These are phyloP conservation scores for Eptatretus atami DNA, from an alignment of 2,797 vertebrate species.

Conservation along the genomic window DNA sequence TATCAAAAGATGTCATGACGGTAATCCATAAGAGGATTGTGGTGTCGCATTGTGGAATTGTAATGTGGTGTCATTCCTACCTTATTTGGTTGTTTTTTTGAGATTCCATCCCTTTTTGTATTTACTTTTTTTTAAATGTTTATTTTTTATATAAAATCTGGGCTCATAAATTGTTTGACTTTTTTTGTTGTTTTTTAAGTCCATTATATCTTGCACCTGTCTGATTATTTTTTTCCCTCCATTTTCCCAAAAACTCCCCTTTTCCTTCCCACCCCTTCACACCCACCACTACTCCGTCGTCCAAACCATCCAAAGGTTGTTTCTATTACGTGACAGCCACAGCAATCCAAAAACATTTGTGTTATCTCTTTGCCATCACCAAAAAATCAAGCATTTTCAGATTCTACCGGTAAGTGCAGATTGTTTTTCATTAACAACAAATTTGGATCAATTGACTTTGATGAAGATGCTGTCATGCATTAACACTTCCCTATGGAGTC, in stretches of 20 bases:
- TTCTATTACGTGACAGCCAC: constrained; percentile 84
- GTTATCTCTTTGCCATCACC: constrained; percentile 57
- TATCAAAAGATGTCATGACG: too few relatives aligned
- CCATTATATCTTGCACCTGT: not conserved
- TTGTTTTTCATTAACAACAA: not conserved
- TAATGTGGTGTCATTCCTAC: too few relatives aligned
- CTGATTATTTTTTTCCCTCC: not conserved
- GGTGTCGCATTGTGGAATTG: too few relatives aligned
- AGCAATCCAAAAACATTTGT: constrained; percentile 87
- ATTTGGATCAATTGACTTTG: too few relatives aligned
- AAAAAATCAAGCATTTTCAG: constrained; percentile 93
- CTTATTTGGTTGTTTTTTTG: too few relatives aligned
- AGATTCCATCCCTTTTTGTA: too few relatives aligned
- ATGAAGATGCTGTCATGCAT: too few relatives aligned
- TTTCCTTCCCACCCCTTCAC: not conserved
- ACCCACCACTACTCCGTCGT: constrained; percentile 6
- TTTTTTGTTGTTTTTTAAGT: not conserved
- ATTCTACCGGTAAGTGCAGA: constrained; percentile 58
- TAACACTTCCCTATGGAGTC: too few relatives aligned
- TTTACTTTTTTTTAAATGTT: too few relatives aligned
- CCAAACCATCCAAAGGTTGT: constrained; percentile 28
- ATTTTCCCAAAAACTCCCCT: not conserved
- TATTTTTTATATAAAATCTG: too few relatives aligned
- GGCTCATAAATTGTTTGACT: not conserved
- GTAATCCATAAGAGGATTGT: too few relatives aligned